Base-by-base conservation (phyloP, 2,113 vertebrate species). In the Zootoca vivipara region DNA sequence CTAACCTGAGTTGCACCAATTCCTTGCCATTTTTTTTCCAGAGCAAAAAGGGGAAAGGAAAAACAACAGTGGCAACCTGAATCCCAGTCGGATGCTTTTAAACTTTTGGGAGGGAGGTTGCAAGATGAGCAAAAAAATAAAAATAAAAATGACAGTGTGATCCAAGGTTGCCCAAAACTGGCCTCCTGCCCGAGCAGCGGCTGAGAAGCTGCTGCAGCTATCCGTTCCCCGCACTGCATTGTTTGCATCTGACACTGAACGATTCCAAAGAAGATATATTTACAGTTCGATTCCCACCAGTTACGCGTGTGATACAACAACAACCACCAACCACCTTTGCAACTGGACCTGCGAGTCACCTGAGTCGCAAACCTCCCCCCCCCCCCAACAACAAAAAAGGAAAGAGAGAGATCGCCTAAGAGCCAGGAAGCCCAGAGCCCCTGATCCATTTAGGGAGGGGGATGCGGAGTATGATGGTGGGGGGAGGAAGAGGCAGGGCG, bases 371-470 rank as follows among this genome's bases (percentile, higher is more conserved):
- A 28, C 8, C 4, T 7, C 2, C 24, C 80, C 20, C 35, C 65
- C 26, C 10, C 22, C 46, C 10, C n/a, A 30, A 28, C n/a, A n/a
- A n/a, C n/a, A 26, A 62, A 24, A 20, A 28, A n/a, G 28, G 26
- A 42, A 16, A 1, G 8, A 13, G 62, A 20, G 74, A 30, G n/a
- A 65, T 33, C 2, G 42, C 15, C 16, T 20, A 1, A 7, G 5
- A 1, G 35, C 7, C 1, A 35, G 7, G 5, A 4, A 52, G 10
- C n/a, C 22, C 40, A 30, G n/a, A 24, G 12, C 5, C 33, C 38
- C 1, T 20, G 0, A 7, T 9, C 40, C n/a, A 4, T 7, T 24
- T 7, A 7, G 20, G 6, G 30, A 18, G 24, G 6, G 2, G 1
- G 30, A 1, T 3, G 8, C 18, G 83, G 33, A 1, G 38, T 52